These are phyloP conservation scores for Huso huso DNA, from an alignment of 2,797 vertebrate genomes.

Conservation along the genomic window DNA sequence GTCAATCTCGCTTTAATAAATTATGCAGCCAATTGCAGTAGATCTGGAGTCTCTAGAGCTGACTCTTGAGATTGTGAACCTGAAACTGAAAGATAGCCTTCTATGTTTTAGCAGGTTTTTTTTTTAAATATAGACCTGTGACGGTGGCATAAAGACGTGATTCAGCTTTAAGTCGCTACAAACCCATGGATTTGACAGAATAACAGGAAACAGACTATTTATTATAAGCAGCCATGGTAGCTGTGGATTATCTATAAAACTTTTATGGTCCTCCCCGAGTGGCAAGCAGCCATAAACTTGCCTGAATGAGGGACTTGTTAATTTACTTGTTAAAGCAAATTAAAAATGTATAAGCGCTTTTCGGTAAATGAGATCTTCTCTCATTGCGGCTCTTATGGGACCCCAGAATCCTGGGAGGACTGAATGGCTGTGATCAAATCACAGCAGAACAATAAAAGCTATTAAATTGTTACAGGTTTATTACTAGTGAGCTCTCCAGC, in stretches of 20 bases:
- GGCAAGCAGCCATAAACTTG: constrained; percentile 95
- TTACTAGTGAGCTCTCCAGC: constrained; percentile 74
- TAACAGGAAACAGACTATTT: constrained; percentile 83
- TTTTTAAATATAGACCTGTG: constrained; percentile 39
- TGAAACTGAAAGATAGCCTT: constrained; percentile 8
- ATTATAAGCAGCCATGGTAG: constrained; percentile 83
- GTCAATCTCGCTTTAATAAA: too few species aligned
- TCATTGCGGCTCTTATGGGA: constrained; percentile 84
- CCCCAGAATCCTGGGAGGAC: constrained; percentile 76
- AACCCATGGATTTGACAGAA: constrained; percentile 81
- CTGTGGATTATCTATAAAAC: constrained; percentile 98
- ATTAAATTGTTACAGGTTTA: constrained; percentile 93
- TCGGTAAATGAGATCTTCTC: constrained; percentile 99
- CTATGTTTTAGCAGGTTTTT: constrained; percentile 38
- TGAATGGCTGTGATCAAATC: constrained; percentile 81
- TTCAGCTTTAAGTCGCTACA: constrained; percentile 77
- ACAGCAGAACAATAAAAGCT: constrained; percentile 94
- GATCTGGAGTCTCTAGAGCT: too few species aligned
- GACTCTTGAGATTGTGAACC: too few species aligned
- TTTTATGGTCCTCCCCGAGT: constrained; percentile 91
- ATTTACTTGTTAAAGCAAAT: constrained; percentile 99
- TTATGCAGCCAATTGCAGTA: too few species aligned
- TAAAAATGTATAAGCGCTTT: constrained; percentile 99
- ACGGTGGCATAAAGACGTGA: constrained; percentile 52
- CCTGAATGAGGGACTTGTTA: constrained; percentile 99